Conservation (phyloP, 2,888 invertebrate genomes). For the Ptycholaimellus sp. region DNA sequence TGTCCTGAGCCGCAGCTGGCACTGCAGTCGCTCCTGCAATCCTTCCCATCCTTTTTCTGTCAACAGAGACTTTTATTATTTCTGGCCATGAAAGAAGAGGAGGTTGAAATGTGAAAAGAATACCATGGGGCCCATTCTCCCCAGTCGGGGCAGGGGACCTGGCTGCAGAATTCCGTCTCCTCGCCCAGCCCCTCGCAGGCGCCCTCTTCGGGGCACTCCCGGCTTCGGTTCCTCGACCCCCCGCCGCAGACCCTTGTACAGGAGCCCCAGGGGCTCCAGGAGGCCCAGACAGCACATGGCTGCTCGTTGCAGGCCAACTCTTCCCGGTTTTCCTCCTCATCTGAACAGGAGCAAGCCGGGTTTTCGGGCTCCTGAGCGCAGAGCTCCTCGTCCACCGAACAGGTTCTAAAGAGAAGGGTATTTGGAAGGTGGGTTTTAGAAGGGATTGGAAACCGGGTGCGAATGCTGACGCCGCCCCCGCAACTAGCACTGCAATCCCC, state of each 20-base stretch:
- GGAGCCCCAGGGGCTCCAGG: not conserved
- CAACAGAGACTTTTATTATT: too few relatives aligned
- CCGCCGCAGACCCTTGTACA: slow-evolving; percentile 6
- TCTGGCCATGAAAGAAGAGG: not conserved
- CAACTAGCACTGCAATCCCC: slow-evolving; percentile 2
- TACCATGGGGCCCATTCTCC: slow-evolving; percentile 6
- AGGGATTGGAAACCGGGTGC: not conserved
- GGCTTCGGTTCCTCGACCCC: not conserved
- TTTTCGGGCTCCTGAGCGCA: not conserved
- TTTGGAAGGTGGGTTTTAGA: too few relatives aligned
- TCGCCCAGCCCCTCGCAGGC: slow-evolving; percentile 6
- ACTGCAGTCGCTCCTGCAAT: not conserved
- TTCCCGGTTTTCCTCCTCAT: not conserved
- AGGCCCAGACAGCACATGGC: slow-evolving; percentile 5
- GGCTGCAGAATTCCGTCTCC: slow-evolving; percentile 7
- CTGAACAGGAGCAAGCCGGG: not conserved
- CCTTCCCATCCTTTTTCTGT: too few relatives aligned
- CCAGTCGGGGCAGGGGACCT: slow-evolving; percentile 9
- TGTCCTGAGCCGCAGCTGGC: slow-evolving; percentile 3
- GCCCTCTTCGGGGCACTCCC: not conserved
- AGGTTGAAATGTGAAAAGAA: not conserved
- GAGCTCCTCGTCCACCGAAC: not conserved
- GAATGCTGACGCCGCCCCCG: not conserved
- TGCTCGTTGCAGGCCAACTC: slow-evolving; percentile 5
- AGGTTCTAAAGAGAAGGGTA: too few relatives aligned